These are phyloP conservation scores for Oncopodura yosiiana DNA, from an alignment of 1,140 invertebrate genomes.

Conservation along the genomic window DNA sequence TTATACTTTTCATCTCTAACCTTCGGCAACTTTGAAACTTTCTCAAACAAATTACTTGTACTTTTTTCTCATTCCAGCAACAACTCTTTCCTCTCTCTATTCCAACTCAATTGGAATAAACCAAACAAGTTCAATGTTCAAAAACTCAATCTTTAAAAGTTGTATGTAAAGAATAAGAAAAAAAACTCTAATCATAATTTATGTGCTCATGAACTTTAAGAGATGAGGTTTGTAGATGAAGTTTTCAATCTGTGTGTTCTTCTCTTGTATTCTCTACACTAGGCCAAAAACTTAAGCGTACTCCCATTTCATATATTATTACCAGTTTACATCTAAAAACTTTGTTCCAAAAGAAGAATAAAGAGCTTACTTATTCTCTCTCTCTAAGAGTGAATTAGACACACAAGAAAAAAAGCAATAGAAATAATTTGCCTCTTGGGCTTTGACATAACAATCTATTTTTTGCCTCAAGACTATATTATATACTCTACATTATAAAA, in stretches of 20 bases:
- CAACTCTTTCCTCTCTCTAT: not conserved
- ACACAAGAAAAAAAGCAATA: slow-evolving; percentile 10
- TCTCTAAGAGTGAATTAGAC: not conserved
- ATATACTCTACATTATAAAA: not conserved
- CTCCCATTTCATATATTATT: not conserved
- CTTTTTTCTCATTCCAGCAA: not conserved
- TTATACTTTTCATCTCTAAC: slow-evolving; percentile 9
- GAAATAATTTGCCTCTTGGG: slow-evolving; percentile 6
- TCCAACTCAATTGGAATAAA: not conserved
- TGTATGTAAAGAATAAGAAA: slow-evolving; percentile 9
- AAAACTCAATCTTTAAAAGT: slow-evolving; percentile 1
- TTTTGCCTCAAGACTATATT: not conserved
- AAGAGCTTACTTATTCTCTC: not conserved
- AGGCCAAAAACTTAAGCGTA: not conserved
- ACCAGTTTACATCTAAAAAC: not conserved
- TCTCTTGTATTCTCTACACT: not conserved
- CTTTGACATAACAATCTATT: slow-evolving; percentile 7
- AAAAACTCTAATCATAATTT: slow-evolving; percentile 28
- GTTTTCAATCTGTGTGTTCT: slow-evolving; percentile 29
- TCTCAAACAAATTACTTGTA: slow-evolving; percentile 3
- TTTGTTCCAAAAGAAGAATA: not conserved
- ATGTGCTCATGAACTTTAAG: no score
- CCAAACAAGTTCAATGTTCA: not conserved
- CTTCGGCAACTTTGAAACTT: not conserved
- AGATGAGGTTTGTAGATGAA: slow-evolving; percentile 14